Conservation (phyloP, 2,113 vertebrate genomes). For the Anhinga anhinga region DNA sequence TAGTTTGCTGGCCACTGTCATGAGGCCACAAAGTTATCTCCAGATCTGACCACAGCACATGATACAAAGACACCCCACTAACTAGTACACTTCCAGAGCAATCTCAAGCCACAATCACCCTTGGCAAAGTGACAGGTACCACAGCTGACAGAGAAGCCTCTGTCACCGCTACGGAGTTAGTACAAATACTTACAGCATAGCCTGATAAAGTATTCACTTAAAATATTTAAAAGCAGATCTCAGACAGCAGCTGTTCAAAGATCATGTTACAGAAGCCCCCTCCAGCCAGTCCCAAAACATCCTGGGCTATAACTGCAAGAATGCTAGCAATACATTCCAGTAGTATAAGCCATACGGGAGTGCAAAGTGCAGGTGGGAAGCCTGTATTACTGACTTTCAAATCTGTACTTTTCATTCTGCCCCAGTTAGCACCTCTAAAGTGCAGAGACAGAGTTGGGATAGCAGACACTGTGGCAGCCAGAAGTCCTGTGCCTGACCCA, state of each 20-base stretch:
- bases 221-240: background rate
- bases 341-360: background rate
- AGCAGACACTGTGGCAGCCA: background rate
- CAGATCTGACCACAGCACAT: background rate
- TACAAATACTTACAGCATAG: background rate
- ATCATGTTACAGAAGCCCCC: background rate
- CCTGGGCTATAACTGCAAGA: background rate
- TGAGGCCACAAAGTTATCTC: background rate
- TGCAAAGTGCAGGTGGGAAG: fast-evolving
- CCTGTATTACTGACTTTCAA: background rate
- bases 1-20: background rate
- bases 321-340: background rate
- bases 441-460: background rate
- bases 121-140: background rate
- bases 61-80: background rate
- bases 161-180: background rate
- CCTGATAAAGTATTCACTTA: background rate
- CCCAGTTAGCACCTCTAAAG: background rate
- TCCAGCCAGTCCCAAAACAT: background rate
- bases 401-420: background rate
- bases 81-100: background rate
- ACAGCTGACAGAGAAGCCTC: background rate
- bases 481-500: background rate
- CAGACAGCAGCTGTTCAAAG: background rate
- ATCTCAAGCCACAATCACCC: background rate